Evolutionary conservation across 1,140 invertebrate genomes (phyloP), one percentile per base, ranked within the genome.

Genomic region (Ephestia elutella): DNA sequence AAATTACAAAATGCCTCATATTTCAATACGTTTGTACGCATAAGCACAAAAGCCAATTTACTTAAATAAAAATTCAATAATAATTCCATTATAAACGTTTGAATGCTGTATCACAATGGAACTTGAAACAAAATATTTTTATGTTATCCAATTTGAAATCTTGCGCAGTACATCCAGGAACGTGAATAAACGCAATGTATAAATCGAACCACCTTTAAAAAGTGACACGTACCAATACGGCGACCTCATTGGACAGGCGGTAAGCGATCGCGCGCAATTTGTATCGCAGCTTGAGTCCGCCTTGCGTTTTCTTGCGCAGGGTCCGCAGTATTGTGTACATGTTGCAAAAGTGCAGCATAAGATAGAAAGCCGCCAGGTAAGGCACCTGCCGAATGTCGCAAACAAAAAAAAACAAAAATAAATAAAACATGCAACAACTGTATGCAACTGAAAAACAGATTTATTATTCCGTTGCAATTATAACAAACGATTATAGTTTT

Each of bases 311-410:
- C 83, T 97, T 94, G 56, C 94, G 94, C 71, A 98, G 94, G 5
- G 97, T 95, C 89, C 94, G 91, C 32, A 93, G 80, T 66, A 89
- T 78, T 8, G 97, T 98, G 19, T 93, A 96, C 60, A 92, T 93
- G 85, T 99, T 99, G 59, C 96, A 97, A 62, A 95, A 82, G 86
- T 97, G 97, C 38, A 99, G 90, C 55, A 96, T 80, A 56, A 98
- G 92, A 81, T 98, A 98, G 80, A 97, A 92, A 20, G 91, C 83
- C 74, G 93, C 92, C 68, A 98, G 90, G 19, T 95, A 93, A 28
- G 93, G 91, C 56, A 90, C 82, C 89, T 90, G 79, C 68, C 71
- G 67, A 76, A 73, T 69, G 69, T 66, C 61, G 70, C 67, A 80
- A 82, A 77, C 21, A 25, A 25, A 7, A 25, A 7, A 62, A 76